Conservation (phyloP, 2,113 vertebrate species). For the Brachyhypopomus gauderio region DNA sequence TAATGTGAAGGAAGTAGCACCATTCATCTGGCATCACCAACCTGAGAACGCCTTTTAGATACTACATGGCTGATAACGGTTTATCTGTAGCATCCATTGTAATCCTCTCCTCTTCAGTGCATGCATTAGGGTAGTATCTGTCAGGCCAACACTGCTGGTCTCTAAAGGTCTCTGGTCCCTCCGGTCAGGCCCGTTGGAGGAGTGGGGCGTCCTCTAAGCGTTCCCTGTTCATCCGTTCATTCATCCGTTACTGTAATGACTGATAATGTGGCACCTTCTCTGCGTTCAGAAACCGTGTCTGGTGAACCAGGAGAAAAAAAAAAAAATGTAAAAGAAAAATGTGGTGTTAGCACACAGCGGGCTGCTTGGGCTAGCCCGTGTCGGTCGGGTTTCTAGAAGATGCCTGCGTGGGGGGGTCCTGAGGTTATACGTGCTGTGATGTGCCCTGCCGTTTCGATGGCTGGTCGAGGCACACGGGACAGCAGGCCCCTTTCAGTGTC, state of each 20-base stretch:
- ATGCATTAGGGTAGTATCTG: constrained; percentile 26
- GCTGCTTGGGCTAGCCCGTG: constrained; percentile 54
- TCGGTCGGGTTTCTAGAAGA: constrained; percentile 43
- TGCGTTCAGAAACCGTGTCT: constrained; percentile 55
- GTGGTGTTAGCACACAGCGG: constrained; percentile 62
- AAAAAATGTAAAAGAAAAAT: constrained; percentile 43
- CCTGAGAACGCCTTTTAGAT: constrained; percentile 75
- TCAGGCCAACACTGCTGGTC: constrained; percentile 11
- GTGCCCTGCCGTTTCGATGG: constrained; percentile 36
- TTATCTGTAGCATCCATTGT: constrained; percentile 41
- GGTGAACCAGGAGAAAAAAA: constrained; percentile 48
- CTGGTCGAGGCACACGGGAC: constrained; percentile 78
- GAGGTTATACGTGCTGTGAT: constrained; percentile 59
- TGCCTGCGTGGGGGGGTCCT: constrained; percentile 54
- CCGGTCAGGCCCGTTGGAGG: constrained; percentile 48
- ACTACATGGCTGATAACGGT: constrained; percentile 68
- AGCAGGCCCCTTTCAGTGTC: constrained; percentile 84
- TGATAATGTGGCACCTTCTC: constrained; percentile 26
- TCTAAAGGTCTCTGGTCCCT: constrained; percentile 20
- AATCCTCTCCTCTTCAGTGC: constrained; percentile 74
- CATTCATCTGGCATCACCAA: constrained; percentile 77
- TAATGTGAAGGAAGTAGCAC: constrained; percentile 70
- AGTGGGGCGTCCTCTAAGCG: constrained; percentile 55
- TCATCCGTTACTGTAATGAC: constrained; percentile 36
- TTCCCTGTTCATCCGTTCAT: constrained; percentile 51